Conservation (phyloP, 1,140 invertebrate genomes). For the Leptinotarsa defecta region DNA sequence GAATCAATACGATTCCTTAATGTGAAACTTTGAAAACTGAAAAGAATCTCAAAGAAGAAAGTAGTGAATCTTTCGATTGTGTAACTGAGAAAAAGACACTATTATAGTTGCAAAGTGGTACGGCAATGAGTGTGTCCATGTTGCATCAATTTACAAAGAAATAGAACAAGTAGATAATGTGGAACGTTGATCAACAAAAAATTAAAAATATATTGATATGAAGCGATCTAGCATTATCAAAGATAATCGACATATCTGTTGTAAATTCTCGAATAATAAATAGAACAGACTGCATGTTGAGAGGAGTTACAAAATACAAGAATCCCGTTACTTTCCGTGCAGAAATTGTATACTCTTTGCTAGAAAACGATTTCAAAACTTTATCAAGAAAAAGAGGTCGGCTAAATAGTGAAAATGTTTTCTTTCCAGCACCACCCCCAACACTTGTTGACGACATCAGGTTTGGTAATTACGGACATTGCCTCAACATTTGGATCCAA, state of each 20-base stretch:
- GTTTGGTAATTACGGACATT: no score
- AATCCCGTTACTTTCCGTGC: no score
- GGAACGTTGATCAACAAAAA: background rate
- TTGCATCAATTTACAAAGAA: background rate
- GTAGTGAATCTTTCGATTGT: background rate
- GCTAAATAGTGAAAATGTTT: no score
- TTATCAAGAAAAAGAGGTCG: no score
- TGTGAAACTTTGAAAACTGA: background rate
- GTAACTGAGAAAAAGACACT: background rate
- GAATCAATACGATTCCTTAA: background rate
- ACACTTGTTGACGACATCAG: no score
- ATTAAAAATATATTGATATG: background rate
- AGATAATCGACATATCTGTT: background rate
- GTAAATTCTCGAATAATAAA: no score
- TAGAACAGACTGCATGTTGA: no score
- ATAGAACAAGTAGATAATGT: background rate
- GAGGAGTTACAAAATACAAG: no score
- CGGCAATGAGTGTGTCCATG: background rate
- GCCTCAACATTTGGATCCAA: no score
- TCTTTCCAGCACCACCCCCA: no score
- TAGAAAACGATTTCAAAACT: no score
- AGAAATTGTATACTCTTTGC: no score
- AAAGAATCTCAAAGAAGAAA: background rate
- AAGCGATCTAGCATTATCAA: background rate
- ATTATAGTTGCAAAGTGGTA: background rate